Percentiles rank a stretch among this genome's conserved stretches.
These are phyloP conservation scores for Papilio demoleus DNA, from an alignment of 2,888 invertebrate genomes.

Conservation along the genomic window DNA sequence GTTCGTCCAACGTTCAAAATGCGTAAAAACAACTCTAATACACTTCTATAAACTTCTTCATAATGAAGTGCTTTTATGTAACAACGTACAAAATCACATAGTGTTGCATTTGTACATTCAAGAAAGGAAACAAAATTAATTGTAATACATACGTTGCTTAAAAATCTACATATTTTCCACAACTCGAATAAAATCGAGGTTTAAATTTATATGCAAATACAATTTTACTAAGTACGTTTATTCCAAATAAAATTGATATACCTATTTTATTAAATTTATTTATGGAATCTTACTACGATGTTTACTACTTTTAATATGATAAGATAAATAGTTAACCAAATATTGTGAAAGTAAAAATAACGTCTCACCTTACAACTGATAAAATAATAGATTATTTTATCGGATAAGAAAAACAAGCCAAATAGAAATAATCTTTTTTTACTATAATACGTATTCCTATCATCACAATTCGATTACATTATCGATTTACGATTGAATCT, in stretches of 20 bases:
- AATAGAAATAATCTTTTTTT: constrained; percentile 36
- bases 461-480: constrained; percentile 22
- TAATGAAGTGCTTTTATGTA: too few species aligned
- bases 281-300: constrained; percentile 63
- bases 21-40: too few species aligned
- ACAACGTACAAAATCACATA: too few species aligned
- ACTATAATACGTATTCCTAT: constrained; percentile 27
- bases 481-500: background rate
- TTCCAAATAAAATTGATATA: background rate
- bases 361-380: constrained; percentile 45
- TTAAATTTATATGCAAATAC: too few species aligned
- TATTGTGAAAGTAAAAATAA: constrained; percentile 64
- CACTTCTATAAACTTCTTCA: too few species aligned
- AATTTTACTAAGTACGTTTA: too few species aligned
- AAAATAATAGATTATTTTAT: constrained; percentile 42
- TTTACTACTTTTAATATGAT: constrained; percentile 67
- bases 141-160: too few species aligned
- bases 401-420: constrained; percentile 33
- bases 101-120: too few species aligned
- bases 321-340: constrained; percentile 54
- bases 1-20: too few species aligned
- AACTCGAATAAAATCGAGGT: too few species aligned
- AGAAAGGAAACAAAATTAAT: too few species aligned
- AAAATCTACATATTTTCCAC: too few species aligned
- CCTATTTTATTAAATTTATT: background rate